Conservation (phyloP, 2,888 invertebrate genomes). For the Gortyna flavago region DNA sequence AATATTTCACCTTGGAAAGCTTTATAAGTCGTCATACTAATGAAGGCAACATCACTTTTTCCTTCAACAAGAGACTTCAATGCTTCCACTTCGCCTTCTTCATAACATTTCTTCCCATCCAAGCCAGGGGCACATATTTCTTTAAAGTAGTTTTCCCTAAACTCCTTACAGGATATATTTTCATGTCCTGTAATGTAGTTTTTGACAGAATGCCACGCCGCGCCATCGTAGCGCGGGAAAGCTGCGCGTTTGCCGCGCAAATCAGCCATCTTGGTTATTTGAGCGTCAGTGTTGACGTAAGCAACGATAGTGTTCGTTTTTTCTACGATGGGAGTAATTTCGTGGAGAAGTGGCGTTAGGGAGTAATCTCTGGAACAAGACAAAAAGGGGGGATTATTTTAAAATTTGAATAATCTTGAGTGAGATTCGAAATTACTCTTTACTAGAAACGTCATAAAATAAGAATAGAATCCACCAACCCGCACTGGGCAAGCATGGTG, state of each 20-base stretch:
- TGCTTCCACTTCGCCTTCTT: slow-evolving; percentile 91
- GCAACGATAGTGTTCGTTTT: slow-evolving; percentile 92
- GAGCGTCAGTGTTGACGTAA: slow-evolving; percentile 91
- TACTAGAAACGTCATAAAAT: neutral
- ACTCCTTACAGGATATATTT: slow-evolving; percentile 82
- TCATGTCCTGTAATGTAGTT: slow-evolving; percentile 82
- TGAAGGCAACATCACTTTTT: slow-evolving; percentile 94
- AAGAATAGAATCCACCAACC: neutral
- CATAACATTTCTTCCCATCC: slow-evolving; percentile 76
- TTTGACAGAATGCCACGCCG: slow-evolving; percentile 91
- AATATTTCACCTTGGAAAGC: slow-evolving; percentile 89
- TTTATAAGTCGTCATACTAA: slow-evolving; percentile 91
- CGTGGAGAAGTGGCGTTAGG: slow-evolving; percentile 91
- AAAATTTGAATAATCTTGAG: too few relatives aligned
- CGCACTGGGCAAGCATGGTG: neutral
- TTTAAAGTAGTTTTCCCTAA: slow-evolving; percentile 91
- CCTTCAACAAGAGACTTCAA: slow-evolving; percentile 92
- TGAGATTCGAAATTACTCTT: neutral
- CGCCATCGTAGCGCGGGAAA: slow-evolving; percentile 94
- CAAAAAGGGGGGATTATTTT: neutral
- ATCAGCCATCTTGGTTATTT: slow-evolving; percentile 90
- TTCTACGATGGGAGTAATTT: slow-evolving; percentile 90
- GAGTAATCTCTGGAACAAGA: slow-evolving; percentile 85
- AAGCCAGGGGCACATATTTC: slow-evolving; percentile 91
- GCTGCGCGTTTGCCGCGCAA: slow-evolving; percentile 93